These are phyloP conservation scores for Phalacrocorax brasilianus DNA, from an alignment of 2,113 vertebrate species.

Conservation along the genomic window DNA sequence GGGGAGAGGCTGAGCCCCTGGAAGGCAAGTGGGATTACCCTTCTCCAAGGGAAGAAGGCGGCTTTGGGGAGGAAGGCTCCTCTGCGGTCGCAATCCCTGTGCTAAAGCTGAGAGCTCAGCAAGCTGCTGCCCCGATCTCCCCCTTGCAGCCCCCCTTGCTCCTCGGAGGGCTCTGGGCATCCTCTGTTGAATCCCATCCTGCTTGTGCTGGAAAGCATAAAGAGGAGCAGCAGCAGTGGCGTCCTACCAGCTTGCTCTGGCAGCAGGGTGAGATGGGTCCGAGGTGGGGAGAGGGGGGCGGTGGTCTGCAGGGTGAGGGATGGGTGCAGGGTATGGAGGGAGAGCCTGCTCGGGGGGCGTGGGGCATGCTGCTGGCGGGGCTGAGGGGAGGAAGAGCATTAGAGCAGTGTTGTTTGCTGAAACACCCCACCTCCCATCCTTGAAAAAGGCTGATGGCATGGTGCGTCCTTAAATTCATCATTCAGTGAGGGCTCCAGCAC, in stretches of 20 bases:
- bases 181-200: background rate
- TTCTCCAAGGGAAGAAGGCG: rapidly evolving
- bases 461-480: background rate
- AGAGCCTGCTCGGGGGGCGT: rapidly evolving
- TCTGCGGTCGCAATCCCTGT: background rate
- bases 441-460: background rate
- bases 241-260: background rate
- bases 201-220: background rate
- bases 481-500: background rate
- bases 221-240: background rate
- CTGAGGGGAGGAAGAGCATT: background rate
- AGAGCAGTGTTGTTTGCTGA: background rate
- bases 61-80: background rate
- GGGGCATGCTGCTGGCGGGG: background rate
- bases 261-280: background rate
- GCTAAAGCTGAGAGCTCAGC: background rate
- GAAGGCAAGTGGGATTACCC: background rate
- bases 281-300: background rate
- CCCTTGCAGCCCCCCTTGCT: background rate
- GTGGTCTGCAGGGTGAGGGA: background rate
- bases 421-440: background rate
- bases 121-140: background rate
- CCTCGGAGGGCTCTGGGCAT: background rate
- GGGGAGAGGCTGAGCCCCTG: background rate
- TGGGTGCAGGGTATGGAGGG: background rate